Percentiles rank a stretch among this genome's conserved stretches.
Conservation (phyloP, 2,888 invertebrate species). For the Tenthredo distinguenda region DNA sequence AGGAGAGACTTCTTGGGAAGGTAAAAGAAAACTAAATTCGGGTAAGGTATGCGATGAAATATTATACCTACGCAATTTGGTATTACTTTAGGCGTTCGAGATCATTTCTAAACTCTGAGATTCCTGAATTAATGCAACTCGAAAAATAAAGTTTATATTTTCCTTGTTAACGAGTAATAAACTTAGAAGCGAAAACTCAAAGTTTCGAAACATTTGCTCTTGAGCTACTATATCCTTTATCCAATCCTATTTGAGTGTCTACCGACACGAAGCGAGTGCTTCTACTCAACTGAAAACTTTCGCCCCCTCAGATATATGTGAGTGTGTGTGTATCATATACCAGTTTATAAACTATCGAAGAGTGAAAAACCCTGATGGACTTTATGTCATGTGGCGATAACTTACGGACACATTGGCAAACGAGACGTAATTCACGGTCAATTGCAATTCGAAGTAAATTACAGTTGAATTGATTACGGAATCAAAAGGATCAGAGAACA, state of each 20-base stretch:
- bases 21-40: neutral
- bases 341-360: neutral
- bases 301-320: neutral
- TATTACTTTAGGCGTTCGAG: neutral
- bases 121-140: neutral
- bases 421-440: neutral
- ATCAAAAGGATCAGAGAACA: neutral
- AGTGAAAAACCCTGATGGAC: neutral
- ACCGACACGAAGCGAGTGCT: conserved; percentile 8
- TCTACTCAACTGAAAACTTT: neutral
- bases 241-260: conserved; percentile 35
- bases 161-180: conserved; percentile 1
- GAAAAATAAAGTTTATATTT: neutral
- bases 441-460: neutral
- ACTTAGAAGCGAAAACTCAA: neutral
- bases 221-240: conserved; percentile 17
- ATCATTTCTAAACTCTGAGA: neutral
- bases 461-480: neutral
- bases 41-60: neutral
- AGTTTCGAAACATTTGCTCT: conserved; percentile 27
- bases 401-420: neutral
- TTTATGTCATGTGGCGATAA: neutral
- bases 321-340: neutral
- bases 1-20: neutral
- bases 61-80: neutral